Evolutionary conservation across 2,113 vertebrate species (phyloP).

Genomic region (Trinectes maculatus): DNA sequence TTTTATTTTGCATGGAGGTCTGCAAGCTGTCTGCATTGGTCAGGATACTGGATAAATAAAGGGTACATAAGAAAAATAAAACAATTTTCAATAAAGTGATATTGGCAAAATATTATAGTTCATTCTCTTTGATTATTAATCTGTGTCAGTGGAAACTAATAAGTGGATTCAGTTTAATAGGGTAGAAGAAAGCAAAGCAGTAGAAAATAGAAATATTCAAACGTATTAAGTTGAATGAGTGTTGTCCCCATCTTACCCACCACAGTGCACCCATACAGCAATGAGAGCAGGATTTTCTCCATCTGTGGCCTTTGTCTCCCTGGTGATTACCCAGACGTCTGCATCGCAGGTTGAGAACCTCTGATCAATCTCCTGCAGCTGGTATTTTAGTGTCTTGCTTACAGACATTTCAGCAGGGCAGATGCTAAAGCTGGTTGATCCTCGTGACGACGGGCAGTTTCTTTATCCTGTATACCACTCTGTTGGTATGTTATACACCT

Average conservation of each 20-base stretch:
- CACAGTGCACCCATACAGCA: not conserved
- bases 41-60: no score
- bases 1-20: not conserved
- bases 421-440: constrained; percentile 21
- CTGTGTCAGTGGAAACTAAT: no score
- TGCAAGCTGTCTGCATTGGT: not conserved
- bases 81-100: not conserved
- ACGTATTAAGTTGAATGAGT: no score
- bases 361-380: constrained; percentile 25
- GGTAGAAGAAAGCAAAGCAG: not conserved
- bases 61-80: not conserved
- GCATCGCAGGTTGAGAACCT: constrained; percentile 2
- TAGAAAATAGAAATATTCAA: not conserved
- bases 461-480: not conserved
- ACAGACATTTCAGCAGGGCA: constrained; percentile 25
- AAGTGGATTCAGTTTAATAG: no score
- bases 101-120: not conserved
- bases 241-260: no score
- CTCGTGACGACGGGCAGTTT: constrained; percentile 5
- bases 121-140: no score
- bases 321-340: not conserved
- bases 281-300: not conserved
- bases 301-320: not conserved
- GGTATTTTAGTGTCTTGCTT: constrained; percentile 9
- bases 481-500: constrained; percentile 19